Conservation (phyloP, 2,888 invertebrate genomes). For the Phorcus lineatus region DNA sequence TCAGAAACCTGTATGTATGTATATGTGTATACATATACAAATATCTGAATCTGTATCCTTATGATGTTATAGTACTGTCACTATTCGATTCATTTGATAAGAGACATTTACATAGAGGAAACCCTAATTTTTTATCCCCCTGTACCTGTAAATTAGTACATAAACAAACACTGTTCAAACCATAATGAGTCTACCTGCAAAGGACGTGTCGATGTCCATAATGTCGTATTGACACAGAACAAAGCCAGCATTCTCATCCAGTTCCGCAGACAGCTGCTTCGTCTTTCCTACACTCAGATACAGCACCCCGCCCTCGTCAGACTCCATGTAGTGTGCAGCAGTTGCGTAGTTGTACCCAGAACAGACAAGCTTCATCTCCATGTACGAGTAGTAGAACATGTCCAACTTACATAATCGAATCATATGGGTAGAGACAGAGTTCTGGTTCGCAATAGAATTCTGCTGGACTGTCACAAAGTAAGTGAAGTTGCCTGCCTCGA, state of each 20-base stretch:
- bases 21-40: no score
- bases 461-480: conserved; percentile 70
- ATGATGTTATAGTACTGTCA: no score
- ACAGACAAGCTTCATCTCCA: conserved; percentile 70
- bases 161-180: no score
- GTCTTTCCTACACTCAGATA: conserved; percentile 32
- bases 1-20: no score
- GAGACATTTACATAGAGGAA: no score
- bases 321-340: conserved; percentile 37
- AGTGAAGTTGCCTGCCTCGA: conserved; percentile 58
- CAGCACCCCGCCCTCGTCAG: conserved; percentile 21
- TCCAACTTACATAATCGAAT: conserved; percentile 71
- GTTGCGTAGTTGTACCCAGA: conserved; percentile 40
- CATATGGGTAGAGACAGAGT: conserved; percentile 59
- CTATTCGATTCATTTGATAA: no score
- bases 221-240: conserved; percentile 47
- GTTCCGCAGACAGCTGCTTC: not conserved
- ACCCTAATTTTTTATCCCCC: no score
- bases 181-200: not conserved
- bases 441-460: not conserved
- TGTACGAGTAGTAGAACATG: conserved; percentile 67
- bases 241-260: conserved; percentile 25
- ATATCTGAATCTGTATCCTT: no score
- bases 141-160: no score
- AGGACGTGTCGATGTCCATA: conserved; percentile 22